A percentile compares a stretch with the other conserved stretches of the same genome.
phyloP scores from a whole-genome alignment of 2,888 invertebrate genomes.

The Choreutis nemorana region DNA sequence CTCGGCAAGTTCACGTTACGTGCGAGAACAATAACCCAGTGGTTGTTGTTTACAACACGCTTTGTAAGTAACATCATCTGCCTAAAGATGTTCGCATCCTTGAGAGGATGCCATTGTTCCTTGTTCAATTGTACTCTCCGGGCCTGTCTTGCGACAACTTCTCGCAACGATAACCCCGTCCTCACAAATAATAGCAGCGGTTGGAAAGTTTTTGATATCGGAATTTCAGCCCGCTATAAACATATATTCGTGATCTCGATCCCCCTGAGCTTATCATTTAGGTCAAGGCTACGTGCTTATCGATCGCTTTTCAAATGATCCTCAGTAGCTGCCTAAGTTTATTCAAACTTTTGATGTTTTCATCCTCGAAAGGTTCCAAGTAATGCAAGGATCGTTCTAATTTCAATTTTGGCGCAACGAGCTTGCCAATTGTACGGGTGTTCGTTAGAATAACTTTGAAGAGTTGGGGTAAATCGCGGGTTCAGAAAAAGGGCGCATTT shows the following conservation, averaged over 20 bases:
- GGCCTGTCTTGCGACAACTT: no score
- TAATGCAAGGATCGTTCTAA: constrained; percentile 33
- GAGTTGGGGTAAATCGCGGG: constrained; percentile 34
- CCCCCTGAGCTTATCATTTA: no score
- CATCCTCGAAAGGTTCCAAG: no score
- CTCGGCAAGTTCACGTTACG: constrained; percentile 31
- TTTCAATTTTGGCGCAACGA: constrained; percentile 51
- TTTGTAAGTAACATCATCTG: constrained; percentile 25
- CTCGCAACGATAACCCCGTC: no score
- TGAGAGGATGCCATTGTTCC: constrained; percentile 28
- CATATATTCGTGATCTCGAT: no score
- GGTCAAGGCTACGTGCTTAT: no score
- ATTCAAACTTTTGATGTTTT: no score
- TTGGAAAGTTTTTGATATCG: no score
- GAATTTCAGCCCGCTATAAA: no score
- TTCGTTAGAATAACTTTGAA: constrained; percentile 37
- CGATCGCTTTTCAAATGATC: no score
- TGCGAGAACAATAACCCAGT: constrained; percentile 31
- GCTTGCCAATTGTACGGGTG: constrained; percentile 32
- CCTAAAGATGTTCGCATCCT: constrained; percentile 25
- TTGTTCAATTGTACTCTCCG: constrained; percentile 10
- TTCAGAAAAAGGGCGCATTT: constrained; percentile 41
- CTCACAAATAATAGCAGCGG: no score
- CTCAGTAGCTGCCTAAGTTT: no score
- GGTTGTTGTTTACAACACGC: constrained; percentile 39